Percentiles rank a stretch among this genome's conserved stretches.
Conservation (phyloP, 2,888 invertebrate genomes). For the Drosophila borealis region DNA sequence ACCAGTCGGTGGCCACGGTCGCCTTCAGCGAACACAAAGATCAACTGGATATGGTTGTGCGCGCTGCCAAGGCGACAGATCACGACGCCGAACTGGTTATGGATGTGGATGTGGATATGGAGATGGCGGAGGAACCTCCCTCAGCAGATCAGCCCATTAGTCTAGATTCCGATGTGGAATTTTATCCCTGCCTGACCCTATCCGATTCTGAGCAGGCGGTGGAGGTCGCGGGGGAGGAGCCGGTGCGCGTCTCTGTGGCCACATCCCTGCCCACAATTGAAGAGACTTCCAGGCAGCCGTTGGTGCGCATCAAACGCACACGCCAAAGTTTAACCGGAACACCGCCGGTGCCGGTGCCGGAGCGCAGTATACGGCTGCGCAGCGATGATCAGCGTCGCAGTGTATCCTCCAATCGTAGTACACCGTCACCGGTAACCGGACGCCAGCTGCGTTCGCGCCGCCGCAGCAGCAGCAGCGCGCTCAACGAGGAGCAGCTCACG, state of each 20-base stretch:
- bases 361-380: slow-evolving; percentile 16
- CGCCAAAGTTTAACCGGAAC: neutral
- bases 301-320: neutral
- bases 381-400: slow-evolving; percentile 15
- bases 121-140: no score
- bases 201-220: slow-evolving; percentile 12
- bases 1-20: slow-evolving; percentile 42
- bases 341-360: slow-evolving; percentile 3
- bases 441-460: slow-evolving; percentile 2
- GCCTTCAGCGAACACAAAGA: slow-evolving; percentile 26
- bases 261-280: no score
- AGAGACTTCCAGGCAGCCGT: neutral
- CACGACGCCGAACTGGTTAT: neutral
- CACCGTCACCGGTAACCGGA: neutral
- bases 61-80: no score
- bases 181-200: slow-evolving; percentile 2
- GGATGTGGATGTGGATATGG: neutral
- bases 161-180: slow-evolving; percentile 22
- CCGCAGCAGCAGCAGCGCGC: neutral
- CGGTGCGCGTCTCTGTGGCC: no score
- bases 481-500: neutral
- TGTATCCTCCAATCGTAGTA: slow-evolving; percentile 1
- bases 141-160: neutral
- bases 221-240: neutral
- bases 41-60: neutral